Evolutionary conservation across 2,888 invertebrate species (phyloP).

Genomic region (Chymomyza procnemis): DNA sequence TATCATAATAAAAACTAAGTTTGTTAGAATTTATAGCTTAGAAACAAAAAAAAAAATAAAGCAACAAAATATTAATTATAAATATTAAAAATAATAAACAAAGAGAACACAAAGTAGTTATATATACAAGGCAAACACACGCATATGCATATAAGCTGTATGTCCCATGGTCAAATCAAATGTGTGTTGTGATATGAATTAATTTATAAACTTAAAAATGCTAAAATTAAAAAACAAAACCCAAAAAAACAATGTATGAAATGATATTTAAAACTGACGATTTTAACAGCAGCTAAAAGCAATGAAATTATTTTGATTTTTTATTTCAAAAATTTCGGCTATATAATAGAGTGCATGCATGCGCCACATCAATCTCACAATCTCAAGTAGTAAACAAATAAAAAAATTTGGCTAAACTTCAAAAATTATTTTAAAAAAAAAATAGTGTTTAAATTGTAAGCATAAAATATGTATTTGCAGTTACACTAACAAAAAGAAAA

Average conservation of each 20-base stretch:
- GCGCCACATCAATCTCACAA: not conserved
- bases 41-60: conserved; percentile 39
- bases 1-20: conserved; percentile 55
- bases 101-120: conserved; percentile 17
- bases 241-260: not conserved
- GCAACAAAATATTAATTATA: conserved; percentile 18
- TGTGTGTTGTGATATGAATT: conserved; percentile 71
- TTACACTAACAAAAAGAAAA: not conserved
- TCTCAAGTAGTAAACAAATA: not conserved
- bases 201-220: conserved; percentile 55
- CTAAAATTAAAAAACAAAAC: not conserved
- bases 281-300: not conserved
- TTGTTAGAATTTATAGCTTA: conserved; percentile 66
- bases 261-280: not conserved
- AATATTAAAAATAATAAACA: conserved; percentile 18
- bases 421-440: not conserved
- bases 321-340: not conserved
- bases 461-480: conserved; percentile 9
- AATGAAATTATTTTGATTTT: not conserved
- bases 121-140: conserved; percentile 23
- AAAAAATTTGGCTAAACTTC: not conserved
- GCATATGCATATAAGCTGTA: conserved; percentile 35
- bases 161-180: conserved; percentile 64
- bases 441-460: not conserved
- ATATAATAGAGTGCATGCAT: not conserved